Evolutionary conservation across 2,113 vertebrate species (phyloP).

Genomic region (Gymnorhina tibicen): DNA sequence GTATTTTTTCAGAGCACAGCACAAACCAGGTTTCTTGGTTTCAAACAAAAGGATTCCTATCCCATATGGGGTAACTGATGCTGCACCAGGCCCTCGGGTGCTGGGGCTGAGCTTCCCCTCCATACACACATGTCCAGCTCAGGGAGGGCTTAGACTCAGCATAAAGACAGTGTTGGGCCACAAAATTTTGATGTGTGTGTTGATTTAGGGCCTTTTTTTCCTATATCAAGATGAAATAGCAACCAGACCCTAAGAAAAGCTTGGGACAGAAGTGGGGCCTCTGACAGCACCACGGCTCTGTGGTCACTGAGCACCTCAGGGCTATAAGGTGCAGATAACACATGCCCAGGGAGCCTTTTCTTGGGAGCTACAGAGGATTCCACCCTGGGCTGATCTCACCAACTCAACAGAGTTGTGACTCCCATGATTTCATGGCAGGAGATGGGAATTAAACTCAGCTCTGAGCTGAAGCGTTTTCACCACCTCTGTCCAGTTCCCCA

Average conservation of each 20-base stretch:
- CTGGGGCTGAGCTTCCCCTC: not conserved
- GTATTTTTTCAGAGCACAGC: not conserved
- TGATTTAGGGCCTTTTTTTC: not conserved
- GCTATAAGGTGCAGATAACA: not conserved
- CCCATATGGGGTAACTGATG: accelerated
- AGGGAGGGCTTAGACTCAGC: not conserved
- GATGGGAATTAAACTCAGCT: not conserved
- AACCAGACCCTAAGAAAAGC: not conserved
- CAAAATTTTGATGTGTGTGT: not conserved
- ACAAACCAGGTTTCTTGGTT: not conserved
- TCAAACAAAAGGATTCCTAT: not conserved
- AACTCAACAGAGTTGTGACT: not conserved
- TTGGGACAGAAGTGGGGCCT: not conserved
- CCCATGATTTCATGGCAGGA: not conserved
- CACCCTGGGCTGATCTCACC: not conserved
- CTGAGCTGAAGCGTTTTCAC: not conserved
- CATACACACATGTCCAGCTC: not conserved
- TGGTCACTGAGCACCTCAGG: not conserved
- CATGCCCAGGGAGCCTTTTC: not conserved
- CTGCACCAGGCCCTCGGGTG: accelerated
- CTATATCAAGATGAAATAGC: not conserved
- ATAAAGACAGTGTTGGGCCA: not conserved
- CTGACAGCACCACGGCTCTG: not conserved
- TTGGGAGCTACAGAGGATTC: not conserved
- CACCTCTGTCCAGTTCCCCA: too few relatives aligned